phyloP scores from a whole-genome alignment of 2,888 invertebrate species.

The Nowickia ferox region DNA sequence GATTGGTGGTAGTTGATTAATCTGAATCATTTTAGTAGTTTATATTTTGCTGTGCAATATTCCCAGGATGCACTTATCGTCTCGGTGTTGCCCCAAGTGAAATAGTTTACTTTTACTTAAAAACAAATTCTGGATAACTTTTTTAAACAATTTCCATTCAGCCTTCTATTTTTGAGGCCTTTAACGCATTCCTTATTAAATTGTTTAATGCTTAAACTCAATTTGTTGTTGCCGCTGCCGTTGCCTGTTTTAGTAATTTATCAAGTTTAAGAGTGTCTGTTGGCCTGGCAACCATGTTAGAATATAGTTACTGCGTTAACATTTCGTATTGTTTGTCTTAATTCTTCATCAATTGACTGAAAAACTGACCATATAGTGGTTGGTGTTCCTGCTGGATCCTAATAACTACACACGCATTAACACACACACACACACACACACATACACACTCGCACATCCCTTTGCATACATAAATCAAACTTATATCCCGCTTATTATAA shows the following conservation, averaged over 20 bases:
- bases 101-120: background rate
- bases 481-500: constrained; percentile 16
- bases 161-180: background rate
- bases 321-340: constrained; percentile 65
- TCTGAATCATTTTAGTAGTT: too few species aligned
- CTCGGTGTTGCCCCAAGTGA: too few species aligned
- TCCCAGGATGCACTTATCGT: too few species aligned
- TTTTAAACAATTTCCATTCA: background rate
- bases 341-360: constrained; percentile 52
- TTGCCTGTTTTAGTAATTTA: constrained; percentile 77
- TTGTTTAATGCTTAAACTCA: constrained; percentile 70
- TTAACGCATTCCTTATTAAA: constrained; percentile 57
- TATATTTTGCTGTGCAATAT: too few species aligned
- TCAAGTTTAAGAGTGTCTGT: constrained; percentile 74
- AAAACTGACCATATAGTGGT: constrained; percentile 25
- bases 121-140: background rate
- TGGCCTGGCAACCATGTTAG: constrained; percentile 64
- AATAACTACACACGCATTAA: background rate
- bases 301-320: constrained; percentile 57
- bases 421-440: too few species aligned
- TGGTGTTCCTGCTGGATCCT: constrained; percentile 8
- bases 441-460: too few species aligned
- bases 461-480: background rate
- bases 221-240: constrained; percentile 74
- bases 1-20: too few species aligned